These are phyloP conservation scores for Zosterops japonicus DNA, from an alignment of 2,113 vertebrate species.

Conservation along the genomic window DNA sequence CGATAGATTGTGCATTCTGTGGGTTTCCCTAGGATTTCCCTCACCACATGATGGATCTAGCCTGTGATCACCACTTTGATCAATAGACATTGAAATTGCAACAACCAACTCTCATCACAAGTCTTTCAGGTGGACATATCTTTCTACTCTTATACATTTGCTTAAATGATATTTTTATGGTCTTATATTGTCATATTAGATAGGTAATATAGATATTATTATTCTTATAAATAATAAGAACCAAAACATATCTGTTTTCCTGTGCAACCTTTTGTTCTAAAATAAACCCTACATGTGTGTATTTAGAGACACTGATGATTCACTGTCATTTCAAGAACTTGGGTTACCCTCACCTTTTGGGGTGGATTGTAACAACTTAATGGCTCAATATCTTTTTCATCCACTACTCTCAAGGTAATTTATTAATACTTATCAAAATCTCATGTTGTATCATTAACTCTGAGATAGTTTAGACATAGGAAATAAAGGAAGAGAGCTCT, in stretches of 20 bases:
- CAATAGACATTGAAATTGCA: rapidly evolving
- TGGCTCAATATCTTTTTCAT: not conserved
- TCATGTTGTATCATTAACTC: not conserved
- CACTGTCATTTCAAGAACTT: not conserved
- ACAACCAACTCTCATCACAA: not conserved
- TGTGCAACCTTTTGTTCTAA: not conserved
- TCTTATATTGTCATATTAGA: not conserved
- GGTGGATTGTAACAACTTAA: not conserved
- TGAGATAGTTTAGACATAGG: not conserved
- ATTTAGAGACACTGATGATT: not conserved
- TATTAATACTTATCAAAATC: not conserved
- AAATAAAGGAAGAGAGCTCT: not conserved
- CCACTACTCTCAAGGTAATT: not conserved
- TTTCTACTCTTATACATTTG: not conserved
- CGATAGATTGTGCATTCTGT: rapidly evolving
- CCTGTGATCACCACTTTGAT: not conserved
- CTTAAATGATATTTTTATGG: not conserved
- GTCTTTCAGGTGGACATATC: not conserved
- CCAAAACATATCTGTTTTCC: not conserved
- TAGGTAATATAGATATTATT: no score
- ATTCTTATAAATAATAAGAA: not conserved
- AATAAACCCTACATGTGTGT: not conserved
- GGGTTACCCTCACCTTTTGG: not conserved
- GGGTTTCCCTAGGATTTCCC: not conserved
- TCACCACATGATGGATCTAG: not conserved